Percentiles rank a stretch among this genome's conserved stretches.
phyloP scores from a whole-genome alignment of 1,140 invertebrate genomes.

The Heliconius eleuchia region DNA sequence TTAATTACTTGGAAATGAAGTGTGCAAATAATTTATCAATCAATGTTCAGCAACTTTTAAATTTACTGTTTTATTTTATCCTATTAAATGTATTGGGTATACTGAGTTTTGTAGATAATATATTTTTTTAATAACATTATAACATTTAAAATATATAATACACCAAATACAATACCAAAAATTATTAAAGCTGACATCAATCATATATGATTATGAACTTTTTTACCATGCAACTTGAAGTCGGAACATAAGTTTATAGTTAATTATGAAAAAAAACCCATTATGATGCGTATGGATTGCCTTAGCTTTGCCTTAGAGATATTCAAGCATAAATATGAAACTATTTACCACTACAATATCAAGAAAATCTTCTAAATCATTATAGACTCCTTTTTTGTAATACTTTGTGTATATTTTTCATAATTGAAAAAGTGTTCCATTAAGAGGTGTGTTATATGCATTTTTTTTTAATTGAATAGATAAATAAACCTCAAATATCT shows the following conservation, averaged over 20 bases:
- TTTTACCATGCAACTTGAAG: background rate
- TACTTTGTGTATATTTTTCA: slow-evolving; percentile 22
- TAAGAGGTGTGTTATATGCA: background rate
- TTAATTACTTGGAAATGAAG: background rate
- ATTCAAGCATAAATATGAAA: background rate
- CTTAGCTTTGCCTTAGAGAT: background rate
- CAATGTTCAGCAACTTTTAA: background rate
- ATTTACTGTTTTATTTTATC: too few species aligned
- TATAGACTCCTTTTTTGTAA: background rate
- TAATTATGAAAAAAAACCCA: background rate
- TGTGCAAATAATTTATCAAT: too few species aligned
- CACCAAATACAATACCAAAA: too few species aligned
- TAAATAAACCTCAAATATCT: background rate
- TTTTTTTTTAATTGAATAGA: background rate
- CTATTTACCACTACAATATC: background rate
- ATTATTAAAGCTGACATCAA: too few species aligned
- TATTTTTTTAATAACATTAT: too few species aligned
- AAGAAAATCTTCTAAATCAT: slow-evolving; percentile 1
- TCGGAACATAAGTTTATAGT: background rate
- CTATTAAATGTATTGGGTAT: too few species aligned
- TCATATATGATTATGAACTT: background rate
- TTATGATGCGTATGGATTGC: background rate
- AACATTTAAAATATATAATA: too few species aligned
- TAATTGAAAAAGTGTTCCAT: slow-evolving; percentile 19
- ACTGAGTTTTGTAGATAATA: too few species aligned